Conservation (phyloP, 2,113 vertebrate genomes). For the Indicator maculatus region DNA sequence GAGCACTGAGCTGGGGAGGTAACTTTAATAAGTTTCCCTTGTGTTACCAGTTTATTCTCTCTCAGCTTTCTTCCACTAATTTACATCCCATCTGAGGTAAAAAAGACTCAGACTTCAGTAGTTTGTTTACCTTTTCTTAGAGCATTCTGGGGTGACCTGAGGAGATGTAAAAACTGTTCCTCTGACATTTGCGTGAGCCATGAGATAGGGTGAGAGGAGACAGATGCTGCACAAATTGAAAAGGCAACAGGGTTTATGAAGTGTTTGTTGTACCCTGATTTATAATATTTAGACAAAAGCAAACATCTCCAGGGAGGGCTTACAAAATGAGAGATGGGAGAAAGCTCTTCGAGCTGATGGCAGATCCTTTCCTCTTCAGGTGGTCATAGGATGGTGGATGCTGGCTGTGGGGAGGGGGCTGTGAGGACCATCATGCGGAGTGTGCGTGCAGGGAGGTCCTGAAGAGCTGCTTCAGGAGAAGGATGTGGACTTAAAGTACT, state of each 20-base stretch:
- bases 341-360: neutral
- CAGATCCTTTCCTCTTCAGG: neutral
- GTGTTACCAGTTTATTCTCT: slow-evolving; percentile 43
- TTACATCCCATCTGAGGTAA: slow-evolving; percentile 40
- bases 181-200: slow-evolving; percentile 30
- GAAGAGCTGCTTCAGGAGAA: neutral
- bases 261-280: neutral
- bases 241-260: slow-evolving; percentile 52
- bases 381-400: neutral
- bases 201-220: slow-evolving; percentile 29
- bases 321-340: neutral
- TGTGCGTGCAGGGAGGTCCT: neutral
- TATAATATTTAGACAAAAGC: slow-evolving; percentile 49
- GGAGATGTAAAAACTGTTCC: slow-evolving; percentile 43
- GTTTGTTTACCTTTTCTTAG: slow-evolving; percentile 58
- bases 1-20: slow-evolving; percentile 3
- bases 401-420: neutral
- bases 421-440: rapidly evolving
- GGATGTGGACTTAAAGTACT: neutral
- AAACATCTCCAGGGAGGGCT: slow-evolving; percentile 34
- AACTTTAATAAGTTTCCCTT: slow-evolving; percentile 36
- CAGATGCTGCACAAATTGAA: neutral
- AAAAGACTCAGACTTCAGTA: slow-evolving; percentile 51
- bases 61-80: slow-evolving; percentile 43
- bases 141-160: neutral